A percentile compares a stretch with the other conserved stretches of the same genome.
These are phyloP conservation scores for Rhodeus uyekii DNA, from an alignment of 2,797 vertebrate genomes.

Conservation along the genomic window DNA sequence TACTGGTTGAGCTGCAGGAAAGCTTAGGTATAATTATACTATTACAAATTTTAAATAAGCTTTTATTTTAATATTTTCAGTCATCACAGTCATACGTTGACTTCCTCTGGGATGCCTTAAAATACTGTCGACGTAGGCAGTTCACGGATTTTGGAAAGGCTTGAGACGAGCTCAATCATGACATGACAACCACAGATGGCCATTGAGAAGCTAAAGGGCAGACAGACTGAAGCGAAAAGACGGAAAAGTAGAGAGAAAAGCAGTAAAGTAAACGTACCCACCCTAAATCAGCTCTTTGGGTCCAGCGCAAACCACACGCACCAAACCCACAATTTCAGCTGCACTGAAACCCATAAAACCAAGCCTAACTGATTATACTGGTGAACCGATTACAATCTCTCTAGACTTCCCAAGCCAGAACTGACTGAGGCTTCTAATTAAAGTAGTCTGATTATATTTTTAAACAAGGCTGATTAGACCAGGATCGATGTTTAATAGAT, in stretches of 20 bases:
- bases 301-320: slow-evolving; percentile 54
- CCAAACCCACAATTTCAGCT: slow-evolving; percentile 75
- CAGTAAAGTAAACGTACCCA: slow-evolving; percentile 63
- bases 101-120: background rate
- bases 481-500: slow-evolving; percentile 3
- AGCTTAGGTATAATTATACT: too few species aligned
- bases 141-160: background rate
- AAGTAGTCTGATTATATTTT: background rate
- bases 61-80: too few species aligned
- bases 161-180: slow-evolving; percentile 5
- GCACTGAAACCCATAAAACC: slow-evolving; percentile 76
- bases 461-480: slow-evolving; percentile 14
- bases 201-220: background rate
- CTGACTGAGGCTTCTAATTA: slow-evolving; percentile 10
- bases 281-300: slow-evolving; percentile 64
- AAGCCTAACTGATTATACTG: slow-evolving; percentile 79
- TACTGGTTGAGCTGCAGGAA: too few species aligned
- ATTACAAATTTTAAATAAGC: too few species aligned
- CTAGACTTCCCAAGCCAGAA: slow-evolving; percentile 55
- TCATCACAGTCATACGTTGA: too few species aligned
- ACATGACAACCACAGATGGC: background rate
- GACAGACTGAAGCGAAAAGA: background rate
- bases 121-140: background rate
- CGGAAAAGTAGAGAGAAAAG: slow-evolving; percentile 18
- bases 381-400: slow-evolving; percentile 79